These are phyloP conservation scores for Penaeus indicus DNA, from an alignment of 1,140 invertebrate species.

Conservation along the genomic window DNA sequence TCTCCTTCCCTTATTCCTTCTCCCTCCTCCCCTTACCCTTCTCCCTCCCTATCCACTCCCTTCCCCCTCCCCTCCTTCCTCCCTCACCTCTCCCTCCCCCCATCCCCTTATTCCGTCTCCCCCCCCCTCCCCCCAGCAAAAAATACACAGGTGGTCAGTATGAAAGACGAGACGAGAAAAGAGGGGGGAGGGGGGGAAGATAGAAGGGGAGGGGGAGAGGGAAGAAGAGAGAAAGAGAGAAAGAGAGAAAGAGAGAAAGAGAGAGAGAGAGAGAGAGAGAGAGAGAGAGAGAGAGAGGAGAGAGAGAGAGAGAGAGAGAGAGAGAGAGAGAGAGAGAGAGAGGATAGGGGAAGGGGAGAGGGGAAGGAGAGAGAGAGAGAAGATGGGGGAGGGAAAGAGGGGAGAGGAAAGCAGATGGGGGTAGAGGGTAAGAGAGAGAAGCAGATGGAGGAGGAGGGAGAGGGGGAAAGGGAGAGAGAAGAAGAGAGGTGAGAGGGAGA, in stretches of 20 bases:
- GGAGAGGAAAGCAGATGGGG: not conserved
- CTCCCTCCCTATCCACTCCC: no score
- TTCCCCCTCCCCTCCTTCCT: no score
- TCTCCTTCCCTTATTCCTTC: no score
- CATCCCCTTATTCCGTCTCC: no score
- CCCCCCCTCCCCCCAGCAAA: no score
- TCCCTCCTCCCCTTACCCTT: no score
- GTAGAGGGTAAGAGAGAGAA: not conserved
- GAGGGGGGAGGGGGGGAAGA: not conserved
- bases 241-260: not conserved
- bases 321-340: constrained; percentile 20
- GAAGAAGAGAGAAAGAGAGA: not conserved
- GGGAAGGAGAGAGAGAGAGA: not conserved
- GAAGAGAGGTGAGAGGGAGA: no score
- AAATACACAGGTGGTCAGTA: no score
- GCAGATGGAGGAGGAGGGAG: not conserved
- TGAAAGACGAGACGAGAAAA: no score
- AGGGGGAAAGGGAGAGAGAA: not conserved
- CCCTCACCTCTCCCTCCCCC: no score
- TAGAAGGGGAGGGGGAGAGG: not conserved
- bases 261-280: not conserved
- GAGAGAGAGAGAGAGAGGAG: no score
- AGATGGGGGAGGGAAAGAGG: not conserved
- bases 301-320: not conserved
- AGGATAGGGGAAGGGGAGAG: no score